Conservation (phyloP, 2,113 vertebrate genomes). For the Hippocampus guttulatus region DNA sequence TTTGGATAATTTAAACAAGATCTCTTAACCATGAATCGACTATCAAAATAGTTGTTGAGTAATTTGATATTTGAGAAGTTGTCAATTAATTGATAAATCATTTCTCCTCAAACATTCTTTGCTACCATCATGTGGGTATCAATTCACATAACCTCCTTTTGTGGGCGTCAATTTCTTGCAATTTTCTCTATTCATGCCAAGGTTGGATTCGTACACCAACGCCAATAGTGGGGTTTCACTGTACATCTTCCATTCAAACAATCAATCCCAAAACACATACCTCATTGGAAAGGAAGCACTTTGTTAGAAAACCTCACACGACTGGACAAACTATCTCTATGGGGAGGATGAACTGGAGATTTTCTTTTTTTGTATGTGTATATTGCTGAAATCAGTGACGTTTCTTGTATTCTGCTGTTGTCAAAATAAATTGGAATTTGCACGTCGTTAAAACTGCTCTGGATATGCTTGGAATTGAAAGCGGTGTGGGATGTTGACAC, state of each 20-base stretch:
- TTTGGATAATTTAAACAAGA: too few species aligned
- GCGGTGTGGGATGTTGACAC: not conserved
- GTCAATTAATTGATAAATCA: too few species aligned
- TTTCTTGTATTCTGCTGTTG: slow-evolving; percentile 15
- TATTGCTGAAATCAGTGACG: slow-evolving; percentile 3
- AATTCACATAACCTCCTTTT: too few species aligned
- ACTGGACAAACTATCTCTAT: slow-evolving; percentile 39
- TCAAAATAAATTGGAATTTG: slow-evolving; percentile 52
- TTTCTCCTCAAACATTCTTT: too few species aligned
- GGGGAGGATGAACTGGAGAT: slow-evolving; percentile 49
- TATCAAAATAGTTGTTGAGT: too few species aligned
- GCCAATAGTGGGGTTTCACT: not conserved
- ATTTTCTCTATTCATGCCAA: not conserved
- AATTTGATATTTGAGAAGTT: too few species aligned
- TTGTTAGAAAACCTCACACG: slow-evolving; percentile 24
- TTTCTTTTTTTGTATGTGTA: slow-evolving; percentile 24
- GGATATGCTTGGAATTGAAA: slow-evolving; percentile 36
- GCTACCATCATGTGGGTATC: too few species aligned
- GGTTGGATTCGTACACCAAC: not conserved
- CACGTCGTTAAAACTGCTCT: slow-evolving; percentile 36
- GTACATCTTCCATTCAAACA: not conserved
- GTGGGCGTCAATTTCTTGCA: too few species aligned
- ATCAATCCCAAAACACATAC: not conserved
- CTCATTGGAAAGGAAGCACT: slow-evolving; percentile 38
- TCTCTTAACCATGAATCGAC: too few species aligned